A percentile compares a stretch with the other conserved stretches of the same genome.
Evolutionary conservation across 2,888 invertebrate genomes (phyloP).

Genomic region (Diabrotica balteata): DNA sequence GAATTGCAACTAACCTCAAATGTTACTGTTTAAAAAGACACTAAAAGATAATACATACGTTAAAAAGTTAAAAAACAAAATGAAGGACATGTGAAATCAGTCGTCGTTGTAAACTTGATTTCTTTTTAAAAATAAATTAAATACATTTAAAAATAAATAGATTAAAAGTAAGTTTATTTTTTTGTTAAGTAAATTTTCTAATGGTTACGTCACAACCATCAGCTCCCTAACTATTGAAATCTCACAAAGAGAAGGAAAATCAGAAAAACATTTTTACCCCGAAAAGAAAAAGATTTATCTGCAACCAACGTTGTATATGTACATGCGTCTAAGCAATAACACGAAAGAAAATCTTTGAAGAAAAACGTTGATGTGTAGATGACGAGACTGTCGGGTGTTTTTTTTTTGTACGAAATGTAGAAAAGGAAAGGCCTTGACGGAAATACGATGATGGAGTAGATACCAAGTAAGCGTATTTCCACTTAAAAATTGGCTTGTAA

Average conservation of each 20-base stretch:
- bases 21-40: too few relatives aligned
- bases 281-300: slow-evolving; percentile 19
- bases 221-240: slow-evolving; percentile 5
- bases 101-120: too few relatives aligned
- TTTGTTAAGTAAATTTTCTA: too few relatives aligned
- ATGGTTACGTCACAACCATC: too few relatives aligned
- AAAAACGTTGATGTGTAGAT: neutral
- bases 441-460: slow-evolving; percentile 1
- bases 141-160: too few relatives aligned
- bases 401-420: neutral
- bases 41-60: too few relatives aligned
- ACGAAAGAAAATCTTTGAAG: slow-evolving; percentile 14
- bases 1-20: too few relatives aligned
- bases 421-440: neutral
- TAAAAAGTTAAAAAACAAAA: too few relatives aligned
- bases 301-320: slow-evolving; percentile 9
- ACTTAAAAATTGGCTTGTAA: too few relatives aligned
- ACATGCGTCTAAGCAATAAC: slow-evolving; percentile 2
- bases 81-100: too few relatives aligned
- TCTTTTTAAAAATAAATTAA: too few relatives aligned
- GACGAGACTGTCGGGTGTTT: neutral
- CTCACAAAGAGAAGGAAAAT: slow-evolving; percentile 13
- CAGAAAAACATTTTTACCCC: slow-evolving; percentile 21
- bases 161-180: too few relatives aligned
- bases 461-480: neutral